phyloP scores from a whole-genome alignment of 2,113 vertebrate species.

The Cyrtonyx montezumae region DNA sequence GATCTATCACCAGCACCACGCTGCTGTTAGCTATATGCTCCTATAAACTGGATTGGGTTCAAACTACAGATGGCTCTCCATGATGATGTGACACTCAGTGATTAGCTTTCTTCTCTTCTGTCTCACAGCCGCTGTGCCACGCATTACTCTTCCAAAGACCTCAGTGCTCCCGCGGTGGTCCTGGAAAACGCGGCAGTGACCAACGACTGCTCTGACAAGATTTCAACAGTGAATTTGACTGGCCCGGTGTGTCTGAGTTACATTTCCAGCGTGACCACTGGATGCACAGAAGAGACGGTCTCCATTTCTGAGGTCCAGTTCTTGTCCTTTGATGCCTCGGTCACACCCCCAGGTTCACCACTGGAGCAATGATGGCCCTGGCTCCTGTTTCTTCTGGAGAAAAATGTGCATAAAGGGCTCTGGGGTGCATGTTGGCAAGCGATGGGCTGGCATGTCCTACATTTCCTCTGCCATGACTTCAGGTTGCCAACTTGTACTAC shows the following conservation, averaged over 20 bases:
- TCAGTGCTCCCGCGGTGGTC: neutral
- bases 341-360: fast-evolving
- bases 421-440: neutral
- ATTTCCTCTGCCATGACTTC: neutral
- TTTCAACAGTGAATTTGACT: neutral
- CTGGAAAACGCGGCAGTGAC: neutral
- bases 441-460: neutral
- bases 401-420: neutral
- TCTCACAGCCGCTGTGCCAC: neutral
- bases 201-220: neutral
- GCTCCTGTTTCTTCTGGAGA: neutral
- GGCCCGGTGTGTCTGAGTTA: slow-evolving; percentile 33
- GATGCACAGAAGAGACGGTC: neutral
- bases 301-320: neutral
- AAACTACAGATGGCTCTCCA: neutral
- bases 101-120: neutral
- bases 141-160: neutral
- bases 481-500: neutral
- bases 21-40: neutral
- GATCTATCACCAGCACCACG: neutral
- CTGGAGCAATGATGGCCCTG: neutral
- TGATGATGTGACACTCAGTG: neutral
- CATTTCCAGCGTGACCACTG: neutral
- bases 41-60: neutral
- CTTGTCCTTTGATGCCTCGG: neutral